Conservation (phyloP, 2,797 vertebrate species). For the Coreius guichenoti region DNA sequence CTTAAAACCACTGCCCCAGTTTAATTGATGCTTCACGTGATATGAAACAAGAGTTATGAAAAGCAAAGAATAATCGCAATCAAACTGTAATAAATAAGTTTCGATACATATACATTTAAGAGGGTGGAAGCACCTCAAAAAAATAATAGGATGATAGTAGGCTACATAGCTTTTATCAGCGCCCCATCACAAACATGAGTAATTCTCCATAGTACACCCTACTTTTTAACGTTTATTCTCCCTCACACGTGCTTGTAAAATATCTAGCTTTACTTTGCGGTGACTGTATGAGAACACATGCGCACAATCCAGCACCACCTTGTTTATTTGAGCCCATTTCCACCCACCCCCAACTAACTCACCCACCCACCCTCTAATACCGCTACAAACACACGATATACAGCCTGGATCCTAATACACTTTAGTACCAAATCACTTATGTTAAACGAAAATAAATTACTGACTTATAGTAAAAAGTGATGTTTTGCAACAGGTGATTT, state of each 20-base stretch:
- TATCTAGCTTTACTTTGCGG: constrained; percentile 5
- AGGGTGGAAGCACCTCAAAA: too few relatives aligned
- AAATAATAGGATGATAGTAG: too few relatives aligned
- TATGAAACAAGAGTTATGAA: background rate
- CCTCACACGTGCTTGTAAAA: constrained; percentile 28
- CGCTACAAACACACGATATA: constrained; percentile 23
- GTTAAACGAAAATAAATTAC: background rate
- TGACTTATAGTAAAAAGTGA: background rate
- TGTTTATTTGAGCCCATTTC: constrained; percentile 47
- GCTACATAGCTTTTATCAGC: background rate
- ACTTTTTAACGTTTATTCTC: background rate
- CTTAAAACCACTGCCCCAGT: background rate
- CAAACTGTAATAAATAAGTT: background rate
- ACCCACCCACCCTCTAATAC: constrained; percentile 19
- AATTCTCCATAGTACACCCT: background rate
- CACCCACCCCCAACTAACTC: constrained; percentile 32
- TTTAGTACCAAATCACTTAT: background rate
- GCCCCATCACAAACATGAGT: background rate
- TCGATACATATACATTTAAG: background rate
- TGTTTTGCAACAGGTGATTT: constrained; percentile 36
- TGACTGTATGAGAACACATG: constrained; percentile 1
- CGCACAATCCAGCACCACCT: constrained; percentile 42
- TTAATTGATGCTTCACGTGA: background rate
- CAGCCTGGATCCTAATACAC: background rate
- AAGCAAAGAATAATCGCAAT: background rate